phyloP scores from a whole-genome alignment of 2,888 invertebrate genomes.

The Limnephilus lunatus region DNA sequence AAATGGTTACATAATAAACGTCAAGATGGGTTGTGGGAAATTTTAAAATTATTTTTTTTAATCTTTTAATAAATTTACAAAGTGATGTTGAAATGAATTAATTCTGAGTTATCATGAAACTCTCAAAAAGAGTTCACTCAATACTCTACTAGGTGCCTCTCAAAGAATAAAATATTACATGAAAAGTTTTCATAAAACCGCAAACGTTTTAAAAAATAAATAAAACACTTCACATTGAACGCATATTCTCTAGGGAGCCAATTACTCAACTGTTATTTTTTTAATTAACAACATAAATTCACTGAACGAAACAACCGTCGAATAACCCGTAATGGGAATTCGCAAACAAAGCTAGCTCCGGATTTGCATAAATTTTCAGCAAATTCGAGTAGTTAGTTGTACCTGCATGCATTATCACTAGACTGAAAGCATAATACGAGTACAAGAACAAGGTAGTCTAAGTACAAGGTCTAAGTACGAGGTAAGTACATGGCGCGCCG shows the following conservation, averaged over 20 bases:
- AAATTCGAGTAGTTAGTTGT: neutral
- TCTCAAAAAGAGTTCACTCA: no score
- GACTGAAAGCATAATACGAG: neutral
- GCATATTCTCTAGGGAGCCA: neutral
- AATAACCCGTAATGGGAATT: neutral
- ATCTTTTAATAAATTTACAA: no score
- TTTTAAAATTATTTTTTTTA: no score
- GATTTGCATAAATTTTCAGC: neutral
- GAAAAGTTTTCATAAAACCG: neutral
- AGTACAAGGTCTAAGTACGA: neutral
- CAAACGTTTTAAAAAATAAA: neutral
- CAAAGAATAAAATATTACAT: neutral
- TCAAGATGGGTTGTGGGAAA: no score
- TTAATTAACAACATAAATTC: neutral
- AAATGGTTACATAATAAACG: no score
- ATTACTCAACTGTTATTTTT: neutral
- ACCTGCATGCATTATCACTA: neutral
- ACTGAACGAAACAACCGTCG: neutral
- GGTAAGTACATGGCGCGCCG: slow-evolving; percentile 12
- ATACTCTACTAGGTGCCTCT: no score
- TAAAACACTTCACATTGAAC: neutral
- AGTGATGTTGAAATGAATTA: no score
- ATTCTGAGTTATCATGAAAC: no score
- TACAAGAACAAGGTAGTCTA: neutral
- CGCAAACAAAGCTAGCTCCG: neutral